Percentiles rank a stretch among this genome's conserved stretches.
Conservation (phyloP, 2,888 invertebrate genomes). For the Sesia bembeciformis region DNA sequence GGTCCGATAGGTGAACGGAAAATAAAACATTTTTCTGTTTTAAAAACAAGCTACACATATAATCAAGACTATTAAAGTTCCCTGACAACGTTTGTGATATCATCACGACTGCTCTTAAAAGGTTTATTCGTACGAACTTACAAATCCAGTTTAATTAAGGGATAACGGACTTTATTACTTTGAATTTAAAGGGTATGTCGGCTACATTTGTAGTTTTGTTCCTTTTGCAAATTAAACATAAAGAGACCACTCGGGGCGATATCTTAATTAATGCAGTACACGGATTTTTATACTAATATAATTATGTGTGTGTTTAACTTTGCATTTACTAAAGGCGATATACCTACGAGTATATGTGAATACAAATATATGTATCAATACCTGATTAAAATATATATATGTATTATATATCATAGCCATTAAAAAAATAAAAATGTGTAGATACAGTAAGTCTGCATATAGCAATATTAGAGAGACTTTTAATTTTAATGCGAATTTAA, state of each 20-base stretch:
- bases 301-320: background rate
- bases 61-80: conserved; percentile 37
- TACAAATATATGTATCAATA: too few species aligned
- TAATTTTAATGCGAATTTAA: too few species aligned
- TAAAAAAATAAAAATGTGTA: too few species aligned
- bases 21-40: too few species aligned
- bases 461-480: too few species aligned
- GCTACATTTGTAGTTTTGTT: conserved; percentile 2
- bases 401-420: too few species aligned
- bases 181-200: conserved; percentile 9
- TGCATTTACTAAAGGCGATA: too few species aligned
- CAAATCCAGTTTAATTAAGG: conserved; percentile 6
- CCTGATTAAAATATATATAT: too few species aligned
- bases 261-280: conserved; percentile 42
- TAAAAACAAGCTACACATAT: conserved; percentile 3
- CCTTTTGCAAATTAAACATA: conserved; percentile 25
- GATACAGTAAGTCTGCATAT: too few species aligned
- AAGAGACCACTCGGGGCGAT: conserved; percentile 27
- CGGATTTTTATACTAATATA: conserved; percentile 3
- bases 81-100: conserved; percentile 23
- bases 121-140: conserved; percentile 25
- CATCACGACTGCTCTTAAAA: conserved; percentile 18
- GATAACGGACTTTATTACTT: conserved; percentile 14
- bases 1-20: too few species aligned
- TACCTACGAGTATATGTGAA: too few species aligned